Percentiles rank a stretch among this genome's conserved stretches.
These are phyloP conservation scores for Protonibea diacanthus DNA, from an alignment of 2,797 vertebrate genomes.

Conservation along the genomic window DNA sequence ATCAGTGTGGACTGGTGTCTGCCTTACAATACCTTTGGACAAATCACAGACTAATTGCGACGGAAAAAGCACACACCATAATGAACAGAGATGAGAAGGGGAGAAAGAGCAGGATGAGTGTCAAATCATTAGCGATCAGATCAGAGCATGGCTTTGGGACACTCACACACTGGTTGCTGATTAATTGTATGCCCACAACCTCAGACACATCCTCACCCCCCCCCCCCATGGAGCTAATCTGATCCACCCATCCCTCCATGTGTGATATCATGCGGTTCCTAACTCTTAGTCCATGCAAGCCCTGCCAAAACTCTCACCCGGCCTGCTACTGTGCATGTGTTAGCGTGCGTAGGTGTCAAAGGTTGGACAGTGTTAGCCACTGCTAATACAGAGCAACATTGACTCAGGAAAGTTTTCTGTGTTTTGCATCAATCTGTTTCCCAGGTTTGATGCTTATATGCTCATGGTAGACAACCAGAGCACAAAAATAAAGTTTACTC, in stretches of 20 bases:
- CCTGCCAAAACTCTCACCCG: conserved; percentile 1
- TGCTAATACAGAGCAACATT: too few species aligned
- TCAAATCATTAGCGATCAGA: conserved; percentile 61
- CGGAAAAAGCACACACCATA: conserved; percentile 22
- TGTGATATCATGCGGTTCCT: conserved; percentile 12
- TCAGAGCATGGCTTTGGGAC: conserved; percentile 32
- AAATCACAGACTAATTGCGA: conserved; percentile 62
- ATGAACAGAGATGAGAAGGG: conserved; percentile 43
- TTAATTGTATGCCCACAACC: conserved; percentile 38
- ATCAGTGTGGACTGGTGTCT: conserved; percentile 25
- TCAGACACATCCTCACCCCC: background rate
- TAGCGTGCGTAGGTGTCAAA: background rate
- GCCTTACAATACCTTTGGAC: conserved; percentile 53
- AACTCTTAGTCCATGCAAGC: conserved; percentile 8
- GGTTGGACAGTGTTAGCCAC: background rate
- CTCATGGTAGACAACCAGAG: too few species aligned
- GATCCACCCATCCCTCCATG: conserved; percentile 18
- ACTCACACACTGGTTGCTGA: conserved; percentile 29
- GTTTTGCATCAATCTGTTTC: too few species aligned
- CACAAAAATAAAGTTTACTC: too few species aligned
- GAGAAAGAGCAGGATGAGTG: conserved; percentile 8
- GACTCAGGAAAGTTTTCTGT: too few species aligned
- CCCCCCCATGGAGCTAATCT: conserved; percentile 37
- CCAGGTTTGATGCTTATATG: too few species aligned
- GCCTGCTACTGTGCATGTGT: background rate